Evolutionary conservation across 2,113 vertebrate species (phyloP).

Genomic region (Albula glossodonta): DNA sequence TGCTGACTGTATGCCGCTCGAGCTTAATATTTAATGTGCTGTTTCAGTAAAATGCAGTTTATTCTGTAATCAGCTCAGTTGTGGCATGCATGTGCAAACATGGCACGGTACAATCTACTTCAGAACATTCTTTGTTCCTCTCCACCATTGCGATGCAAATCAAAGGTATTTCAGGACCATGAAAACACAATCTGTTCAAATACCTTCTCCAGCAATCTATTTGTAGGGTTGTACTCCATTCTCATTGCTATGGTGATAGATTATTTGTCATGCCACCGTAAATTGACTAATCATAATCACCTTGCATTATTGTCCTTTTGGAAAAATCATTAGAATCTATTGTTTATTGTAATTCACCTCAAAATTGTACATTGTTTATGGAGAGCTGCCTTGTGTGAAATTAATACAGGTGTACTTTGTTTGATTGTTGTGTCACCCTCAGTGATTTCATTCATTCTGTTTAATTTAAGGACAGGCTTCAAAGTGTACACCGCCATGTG

Average conservation of each 20-base stretch:
- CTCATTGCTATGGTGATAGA: background rate
- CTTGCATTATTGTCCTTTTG: background rate
- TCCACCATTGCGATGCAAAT: background rate
- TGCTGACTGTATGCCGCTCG: background rate
- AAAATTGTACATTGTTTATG: background rate
- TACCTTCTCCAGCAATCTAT: background rate
- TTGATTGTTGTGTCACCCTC: background rate
- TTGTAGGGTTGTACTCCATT: background rate
- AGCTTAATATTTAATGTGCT: background rate
- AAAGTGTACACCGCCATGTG: background rate
- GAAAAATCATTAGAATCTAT: background rate
- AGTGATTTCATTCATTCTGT: background rate
- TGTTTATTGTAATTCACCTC: background rate
- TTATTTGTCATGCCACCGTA: background rate
- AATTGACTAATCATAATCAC: background rate
- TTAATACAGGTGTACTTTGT: background rate
- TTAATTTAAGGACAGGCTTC: background rate
- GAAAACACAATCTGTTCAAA: background rate
- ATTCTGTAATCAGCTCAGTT: background rate
- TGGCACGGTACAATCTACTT: background rate
- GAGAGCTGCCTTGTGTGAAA: conserved; percentile 5
- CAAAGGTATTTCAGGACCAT: background rate
- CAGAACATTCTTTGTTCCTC: background rate
- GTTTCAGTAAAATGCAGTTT: background rate
- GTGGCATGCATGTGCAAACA: background rate